Evolutionary conservation across 2,888 invertebrate genomes (phyloP).

Genomic region (Euphydryas editha): DNA sequence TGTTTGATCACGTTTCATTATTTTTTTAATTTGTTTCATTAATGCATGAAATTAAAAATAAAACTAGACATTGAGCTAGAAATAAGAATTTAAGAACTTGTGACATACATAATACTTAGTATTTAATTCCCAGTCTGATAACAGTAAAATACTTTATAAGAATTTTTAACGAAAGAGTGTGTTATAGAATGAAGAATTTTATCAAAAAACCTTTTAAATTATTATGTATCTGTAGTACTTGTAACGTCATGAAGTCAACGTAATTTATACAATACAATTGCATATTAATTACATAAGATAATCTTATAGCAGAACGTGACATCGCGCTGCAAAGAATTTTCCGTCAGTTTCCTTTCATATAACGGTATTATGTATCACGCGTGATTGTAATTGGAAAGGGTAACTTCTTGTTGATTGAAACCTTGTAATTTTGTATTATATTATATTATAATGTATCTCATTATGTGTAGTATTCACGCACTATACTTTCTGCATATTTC

Average conservation of each 20-base stretch:
- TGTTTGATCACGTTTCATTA: no score
- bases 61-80: no score
- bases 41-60: no score
- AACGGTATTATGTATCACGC: constrained; percentile 7
- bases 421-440: constrained; percentile 3
- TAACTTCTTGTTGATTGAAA: constrained; percentile 4
- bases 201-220: no score
- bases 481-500: not conserved
- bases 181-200: not conserved
- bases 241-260: not conserved
- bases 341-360: constrained; percentile 19
- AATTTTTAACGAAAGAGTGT: no score
- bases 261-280: constrained; percentile 6
- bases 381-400: constrained; percentile 13
- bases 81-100: no score
- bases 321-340: constrained; percentile 19
- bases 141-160: no score
- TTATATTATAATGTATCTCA: not conserved
- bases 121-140: no score
- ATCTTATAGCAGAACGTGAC: constrained; percentile 18
- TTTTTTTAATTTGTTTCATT: no score
- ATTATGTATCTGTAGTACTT: not conserved
- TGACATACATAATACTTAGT: no score
- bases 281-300: constrained; percentile 30
- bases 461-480: not conserved